Conservation (phyloP, 2,797 vertebrate genomes). For the Cercopithecus neglectus region DNA sequence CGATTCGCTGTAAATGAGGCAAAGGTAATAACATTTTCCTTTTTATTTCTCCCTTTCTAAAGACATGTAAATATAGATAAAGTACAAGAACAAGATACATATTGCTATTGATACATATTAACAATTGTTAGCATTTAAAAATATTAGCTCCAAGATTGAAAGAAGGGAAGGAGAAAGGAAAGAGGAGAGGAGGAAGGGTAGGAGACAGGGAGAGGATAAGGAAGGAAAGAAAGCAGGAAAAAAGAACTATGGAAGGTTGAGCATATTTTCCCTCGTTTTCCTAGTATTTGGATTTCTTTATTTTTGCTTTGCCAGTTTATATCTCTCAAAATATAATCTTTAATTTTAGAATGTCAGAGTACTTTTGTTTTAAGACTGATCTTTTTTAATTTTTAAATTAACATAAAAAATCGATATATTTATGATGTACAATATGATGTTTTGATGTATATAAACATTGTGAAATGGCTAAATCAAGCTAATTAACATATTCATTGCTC, state of each 20-base stretch:
- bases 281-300: background rate
- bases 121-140: background rate
- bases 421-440: background rate
- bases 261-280: background rate
- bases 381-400: background rate
- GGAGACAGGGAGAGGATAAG: background rate
- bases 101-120: background rate
- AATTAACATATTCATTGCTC: background rate
- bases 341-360: background rate
- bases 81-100: background rate
- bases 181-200: background rate
- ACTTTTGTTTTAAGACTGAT: background rate
- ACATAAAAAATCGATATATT: background rate
- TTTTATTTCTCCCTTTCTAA: background rate
- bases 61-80: background rate
- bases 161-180: background rate
- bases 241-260: background rate
- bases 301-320: background rate
- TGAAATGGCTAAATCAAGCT: background rate
- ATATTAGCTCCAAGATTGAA: background rate
- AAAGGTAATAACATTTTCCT: constrained; percentile 87
- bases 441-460: background rate
- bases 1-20: constrained; percentile 96
- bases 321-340: background rate
- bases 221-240: background rate